Conservation (phyloP, 1,140 invertebrate species). For the Drosophila suzukii region DNA sequence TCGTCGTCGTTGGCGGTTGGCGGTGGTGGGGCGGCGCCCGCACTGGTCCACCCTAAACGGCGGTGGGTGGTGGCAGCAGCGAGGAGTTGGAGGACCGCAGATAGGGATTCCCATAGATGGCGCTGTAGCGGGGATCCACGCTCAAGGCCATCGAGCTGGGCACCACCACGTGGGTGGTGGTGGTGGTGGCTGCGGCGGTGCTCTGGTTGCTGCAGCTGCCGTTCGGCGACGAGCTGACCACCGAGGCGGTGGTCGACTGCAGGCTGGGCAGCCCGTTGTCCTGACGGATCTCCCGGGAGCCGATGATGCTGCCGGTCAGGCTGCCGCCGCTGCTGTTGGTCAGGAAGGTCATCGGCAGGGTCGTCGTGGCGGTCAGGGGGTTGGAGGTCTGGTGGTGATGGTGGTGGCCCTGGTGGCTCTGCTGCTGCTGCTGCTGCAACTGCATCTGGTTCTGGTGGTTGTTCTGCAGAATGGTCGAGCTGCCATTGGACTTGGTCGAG, state of each 20-base stretch:
- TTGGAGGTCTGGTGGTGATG: conserved; percentile 39
- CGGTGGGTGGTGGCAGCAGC: conserved; percentile 84
- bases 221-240: conserved; percentile 82
- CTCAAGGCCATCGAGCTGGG: conserved; percentile 84
- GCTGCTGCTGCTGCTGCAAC: conserved; percentile 73
- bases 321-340: conserved; percentile 77
- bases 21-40: background rate
- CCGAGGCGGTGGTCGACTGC: conserved; percentile 80
- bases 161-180: conserved; percentile 75
- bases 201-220: conserved; percentile 83
- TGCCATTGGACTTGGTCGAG: conserved; percentile 81
- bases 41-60: conserved; percentile 56
- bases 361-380: conserved; percentile 57
- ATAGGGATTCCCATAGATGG: conserved; percentile 95
- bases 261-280: conserved; percentile 80
- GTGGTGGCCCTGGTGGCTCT: conserved; percentile 32
- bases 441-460: conserved; percentile 82
- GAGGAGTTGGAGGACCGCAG: conserved; percentile 87
- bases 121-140: conserved; percentile 94
- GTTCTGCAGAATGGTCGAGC: conserved; percentile 78
- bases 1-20: background rate
- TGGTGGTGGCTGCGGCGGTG: conserved; percentile 60
- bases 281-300: conserved; percentile 77
- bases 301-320: conserved; percentile 81
- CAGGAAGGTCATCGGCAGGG: conserved; percentile 79